Conservation (phyloP, 1,140 invertebrate species). For the Scaptomyza graminum region DNA sequence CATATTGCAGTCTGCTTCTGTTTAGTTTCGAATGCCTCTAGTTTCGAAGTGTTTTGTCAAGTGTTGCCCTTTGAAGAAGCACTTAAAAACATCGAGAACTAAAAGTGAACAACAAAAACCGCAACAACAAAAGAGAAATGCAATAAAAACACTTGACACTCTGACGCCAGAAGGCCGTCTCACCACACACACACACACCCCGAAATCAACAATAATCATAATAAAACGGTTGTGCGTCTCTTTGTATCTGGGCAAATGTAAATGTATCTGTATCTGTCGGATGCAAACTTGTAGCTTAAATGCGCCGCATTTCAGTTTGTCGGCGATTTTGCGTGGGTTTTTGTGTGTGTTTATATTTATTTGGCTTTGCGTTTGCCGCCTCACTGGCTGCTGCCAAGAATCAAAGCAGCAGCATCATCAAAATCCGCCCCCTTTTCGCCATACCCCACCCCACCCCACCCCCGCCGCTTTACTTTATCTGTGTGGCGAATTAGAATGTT, state of each 20-base stretch:
- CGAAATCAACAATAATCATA: neutral
- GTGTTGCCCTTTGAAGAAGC: conserved; percentile 39
- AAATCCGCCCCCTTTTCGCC: conserved; percentile 21
- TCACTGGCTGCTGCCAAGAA: conserved; percentile 60
- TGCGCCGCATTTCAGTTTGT: conserved; percentile 16
- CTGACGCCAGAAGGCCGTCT: conserved; percentile 31
- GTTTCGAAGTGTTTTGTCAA: neutral
- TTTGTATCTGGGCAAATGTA: conserved; percentile 36
- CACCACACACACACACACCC: conserved; percentile 8
- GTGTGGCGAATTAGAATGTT: conserved; percentile 83
- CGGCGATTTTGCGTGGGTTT: conserved; percentile 46
- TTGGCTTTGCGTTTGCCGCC: conserved; percentile 81
- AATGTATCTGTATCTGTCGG: conserved; percentile 47
- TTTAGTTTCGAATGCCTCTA: conserved; percentile 5
- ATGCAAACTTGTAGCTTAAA: conserved; percentile 40
- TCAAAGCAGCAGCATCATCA: conserved; percentile 62
- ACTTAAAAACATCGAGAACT: conserved; percentile 58
- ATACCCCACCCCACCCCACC: neutral
- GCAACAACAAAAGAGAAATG: conserved; percentile 39
- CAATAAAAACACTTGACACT: conserved; percentile 79
- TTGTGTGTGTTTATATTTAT: conserved; percentile 68
- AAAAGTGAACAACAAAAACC: conserved; percentile 32
- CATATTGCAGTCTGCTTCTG: neutral
- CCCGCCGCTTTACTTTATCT: conserved; percentile 67
- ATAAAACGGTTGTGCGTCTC: neutral